Conservation (phyloP, 2,888 invertebrate genomes). For the Bellardia bayeri region DNA sequence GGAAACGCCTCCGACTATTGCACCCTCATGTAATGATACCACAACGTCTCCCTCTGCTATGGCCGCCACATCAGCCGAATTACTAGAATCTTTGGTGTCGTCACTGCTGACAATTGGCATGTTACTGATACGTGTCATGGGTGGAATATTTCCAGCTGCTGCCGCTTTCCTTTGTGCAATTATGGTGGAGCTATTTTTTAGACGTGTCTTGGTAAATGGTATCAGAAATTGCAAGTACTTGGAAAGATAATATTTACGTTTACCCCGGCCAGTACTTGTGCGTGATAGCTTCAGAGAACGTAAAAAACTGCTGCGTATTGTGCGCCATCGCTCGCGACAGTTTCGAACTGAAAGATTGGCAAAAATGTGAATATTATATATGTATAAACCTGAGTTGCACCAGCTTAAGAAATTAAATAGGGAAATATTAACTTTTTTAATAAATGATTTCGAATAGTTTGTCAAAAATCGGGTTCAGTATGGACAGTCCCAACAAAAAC, state of each 20-base stretch:
- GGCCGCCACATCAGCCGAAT: constrained; percentile 72
- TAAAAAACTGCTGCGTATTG: constrained; percentile 81
- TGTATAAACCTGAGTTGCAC: too few relatives aligned
- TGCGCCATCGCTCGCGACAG: constrained; percentile 81
- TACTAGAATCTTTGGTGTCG: constrained; percentile 79
- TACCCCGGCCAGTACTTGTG: constrained; percentile 81
- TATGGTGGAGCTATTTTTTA: constrained; percentile 73
- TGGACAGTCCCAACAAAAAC: too few relatives aligned
- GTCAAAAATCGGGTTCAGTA: too few relatives aligned
- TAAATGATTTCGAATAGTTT: too few relatives aligned
- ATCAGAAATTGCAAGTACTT: constrained; percentile 81
- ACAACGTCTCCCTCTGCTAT: constrained; percentile 77
- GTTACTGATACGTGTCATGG: constrained; percentile 78
- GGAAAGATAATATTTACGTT: constrained; percentile 81
- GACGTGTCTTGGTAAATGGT: constrained; percentile 80
- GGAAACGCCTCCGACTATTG: constrained; percentile 23
- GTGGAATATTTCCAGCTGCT: constrained; percentile 69
- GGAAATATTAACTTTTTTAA: neutral
- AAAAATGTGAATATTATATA: neutral
- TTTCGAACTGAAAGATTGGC: constrained; percentile 79
- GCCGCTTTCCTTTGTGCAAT: constrained; percentile 73
- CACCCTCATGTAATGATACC: constrained; percentile 75
- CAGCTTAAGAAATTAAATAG: neutral
- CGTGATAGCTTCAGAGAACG: constrained; percentile 80
- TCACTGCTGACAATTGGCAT: constrained; percentile 76